phyloP scores from a whole-genome alignment of 2,113 vertebrate species.

The Pedetes capensis region DNA sequence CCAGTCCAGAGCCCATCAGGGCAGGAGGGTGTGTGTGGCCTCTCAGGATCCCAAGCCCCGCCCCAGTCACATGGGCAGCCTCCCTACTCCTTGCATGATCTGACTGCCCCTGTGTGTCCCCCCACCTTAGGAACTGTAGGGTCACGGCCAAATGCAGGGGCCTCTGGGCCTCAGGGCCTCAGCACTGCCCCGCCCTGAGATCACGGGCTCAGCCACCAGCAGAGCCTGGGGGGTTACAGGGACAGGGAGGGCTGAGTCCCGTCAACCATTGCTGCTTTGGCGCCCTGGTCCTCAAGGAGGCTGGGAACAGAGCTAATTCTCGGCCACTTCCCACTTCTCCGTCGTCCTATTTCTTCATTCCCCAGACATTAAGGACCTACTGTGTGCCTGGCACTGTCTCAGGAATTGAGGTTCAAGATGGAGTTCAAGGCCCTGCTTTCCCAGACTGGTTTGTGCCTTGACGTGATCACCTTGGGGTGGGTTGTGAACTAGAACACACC shows the following conservation, averaged over 20 bases:
- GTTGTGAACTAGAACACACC: neutral
- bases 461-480: neutral
- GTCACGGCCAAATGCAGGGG: neutral
- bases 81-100: neutral
- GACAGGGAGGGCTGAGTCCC: neutral
- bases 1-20: neutral
- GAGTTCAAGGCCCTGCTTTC: neutral
- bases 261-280: neutral
- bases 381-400: neutral
- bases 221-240: neutral
- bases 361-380: neutral
- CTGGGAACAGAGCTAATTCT: neutral
- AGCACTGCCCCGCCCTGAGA: neutral
- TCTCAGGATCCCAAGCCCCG: neutral
- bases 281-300: neutral
- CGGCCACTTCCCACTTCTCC: neutral
- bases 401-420: neutral
- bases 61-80: neutral
- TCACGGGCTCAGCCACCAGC: neutral
- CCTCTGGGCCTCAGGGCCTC: neutral
- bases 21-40: neutral
- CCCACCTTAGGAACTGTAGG: neutral
- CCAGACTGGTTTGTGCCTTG: neutral
- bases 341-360: neutral
- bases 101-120: neutral